These are phyloP conservation scores for Lipotes vexillifer DNA, from an alignment of 2,113 vertebrate species.

Conservation along the genomic window DNA sequence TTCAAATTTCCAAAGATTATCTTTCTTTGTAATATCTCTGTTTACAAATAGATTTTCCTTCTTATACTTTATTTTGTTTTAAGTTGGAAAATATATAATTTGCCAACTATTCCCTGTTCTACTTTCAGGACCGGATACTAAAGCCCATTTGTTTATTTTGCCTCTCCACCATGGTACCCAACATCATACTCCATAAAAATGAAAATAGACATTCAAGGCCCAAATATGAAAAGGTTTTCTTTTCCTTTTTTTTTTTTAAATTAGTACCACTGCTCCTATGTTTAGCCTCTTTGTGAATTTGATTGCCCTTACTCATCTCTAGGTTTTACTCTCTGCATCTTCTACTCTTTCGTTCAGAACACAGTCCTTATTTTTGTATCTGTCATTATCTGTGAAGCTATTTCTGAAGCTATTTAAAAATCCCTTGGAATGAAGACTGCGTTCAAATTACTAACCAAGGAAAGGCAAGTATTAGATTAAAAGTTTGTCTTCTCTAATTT, in stretches of 20 bases:
- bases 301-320: neutral
- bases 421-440: slow-evolving; percentile 13
- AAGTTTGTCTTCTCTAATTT: slow-evolving; percentile 16
- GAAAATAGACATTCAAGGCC: neutral
- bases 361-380: neutral
- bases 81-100: neutral
- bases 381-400: neutral
- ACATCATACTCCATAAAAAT: neutral
- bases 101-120: neutral
- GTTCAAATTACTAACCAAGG: slow-evolving; percentile 21
- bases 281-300: neutral
- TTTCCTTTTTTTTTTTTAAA: neutral
- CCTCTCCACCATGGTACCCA: neutral
- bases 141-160: neutral
- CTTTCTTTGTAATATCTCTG: neutral
- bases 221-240: neutral
- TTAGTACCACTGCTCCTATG: neutral
- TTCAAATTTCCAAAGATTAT: neutral
- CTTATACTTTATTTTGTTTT: neutral
- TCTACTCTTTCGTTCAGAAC: neutral
- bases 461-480: neutral
- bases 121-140: neutral
- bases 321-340: neutral
- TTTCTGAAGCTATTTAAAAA: slow-evolving; percentile 20
- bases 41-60: neutral